Conservation (phyloP, 2,113 vertebrate genomes). For the Phaethornis superciliosus region DNA sequence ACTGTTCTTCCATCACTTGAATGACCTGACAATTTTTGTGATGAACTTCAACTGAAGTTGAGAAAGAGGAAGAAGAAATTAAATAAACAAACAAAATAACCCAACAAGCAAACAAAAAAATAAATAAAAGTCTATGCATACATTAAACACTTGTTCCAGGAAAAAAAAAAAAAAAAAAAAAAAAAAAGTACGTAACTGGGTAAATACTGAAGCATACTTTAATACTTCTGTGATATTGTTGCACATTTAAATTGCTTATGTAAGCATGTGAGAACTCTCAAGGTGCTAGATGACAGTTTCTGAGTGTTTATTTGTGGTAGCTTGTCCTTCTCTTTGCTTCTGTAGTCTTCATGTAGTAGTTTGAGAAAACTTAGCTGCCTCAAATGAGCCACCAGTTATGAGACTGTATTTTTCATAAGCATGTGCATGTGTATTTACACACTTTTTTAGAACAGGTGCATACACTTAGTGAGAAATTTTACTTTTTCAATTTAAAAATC, state of each 20-base stretch:
- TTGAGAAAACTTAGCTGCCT: not conserved
- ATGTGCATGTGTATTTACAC: fast-evolving
- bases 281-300: not conserved
- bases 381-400: fast-evolving
- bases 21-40: no score
- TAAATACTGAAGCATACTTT: no score
- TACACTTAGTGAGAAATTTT: not conserved
- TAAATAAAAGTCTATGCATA: no score
- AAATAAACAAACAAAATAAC: no score
- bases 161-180: no score
- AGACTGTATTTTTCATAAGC: not conserved
- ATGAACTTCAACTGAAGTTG: no score
- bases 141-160: no score
- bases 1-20: no score
- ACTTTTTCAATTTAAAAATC: not conserved
- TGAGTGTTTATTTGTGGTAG: not conserved
- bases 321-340: not conserved
- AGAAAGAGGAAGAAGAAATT: no score
- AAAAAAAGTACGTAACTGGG: no score
- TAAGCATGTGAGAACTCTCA: not conserved
- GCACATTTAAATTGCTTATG: not conserved
- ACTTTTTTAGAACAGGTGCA: not conserved
- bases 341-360: not conserved
- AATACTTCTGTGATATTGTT: not conserved
- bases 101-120: no score